A percentile compares a stretch with the other conserved stretches of the same genome.
Conservation (phyloP, 2,888 invertebrate species). For the Apamea sordens region DNA sequence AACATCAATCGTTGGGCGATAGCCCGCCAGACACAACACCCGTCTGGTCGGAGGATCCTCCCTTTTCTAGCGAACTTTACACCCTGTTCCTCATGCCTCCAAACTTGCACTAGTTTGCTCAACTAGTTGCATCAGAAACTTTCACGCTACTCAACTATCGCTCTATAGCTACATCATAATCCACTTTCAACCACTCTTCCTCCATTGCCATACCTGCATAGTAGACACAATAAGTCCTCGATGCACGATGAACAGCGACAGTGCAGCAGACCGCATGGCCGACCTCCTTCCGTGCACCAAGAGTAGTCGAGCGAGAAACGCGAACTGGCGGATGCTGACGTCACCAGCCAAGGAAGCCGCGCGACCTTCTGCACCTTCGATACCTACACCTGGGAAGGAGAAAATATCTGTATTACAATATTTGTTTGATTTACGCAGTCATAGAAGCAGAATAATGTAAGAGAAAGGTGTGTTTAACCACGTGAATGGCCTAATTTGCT, state of each 20-base stretch:
- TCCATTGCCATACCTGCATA: conserved; percentile 91
- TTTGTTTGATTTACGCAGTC: neutral
- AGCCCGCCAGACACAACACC: no score
- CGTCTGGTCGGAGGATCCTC: no score
- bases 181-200: neutral
- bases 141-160: neutral
- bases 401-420: neutral
- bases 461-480: neutral
- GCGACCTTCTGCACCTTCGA: conserved; percentile 97
- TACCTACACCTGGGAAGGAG: conserved; percentile 92
- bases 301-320: conserved; percentile 94
- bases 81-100: no score
- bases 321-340: conserved; percentile 98
- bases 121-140: no score
- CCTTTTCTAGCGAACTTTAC: no score
- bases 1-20: no score
- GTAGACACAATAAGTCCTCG: conserved; percentile 99
- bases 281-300: conserved; percentile 98
- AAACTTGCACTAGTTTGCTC: no score
- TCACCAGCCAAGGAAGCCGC: conserved; percentile 99
- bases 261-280: conserved; percentile 98
- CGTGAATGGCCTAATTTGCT: neutral
- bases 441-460: neutral
- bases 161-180: neutral
- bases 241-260: conserved; percentile 99